phyloP scores from a whole-genome alignment of 2,113 vertebrate genomes.

The Petroica traversi region DNA sequence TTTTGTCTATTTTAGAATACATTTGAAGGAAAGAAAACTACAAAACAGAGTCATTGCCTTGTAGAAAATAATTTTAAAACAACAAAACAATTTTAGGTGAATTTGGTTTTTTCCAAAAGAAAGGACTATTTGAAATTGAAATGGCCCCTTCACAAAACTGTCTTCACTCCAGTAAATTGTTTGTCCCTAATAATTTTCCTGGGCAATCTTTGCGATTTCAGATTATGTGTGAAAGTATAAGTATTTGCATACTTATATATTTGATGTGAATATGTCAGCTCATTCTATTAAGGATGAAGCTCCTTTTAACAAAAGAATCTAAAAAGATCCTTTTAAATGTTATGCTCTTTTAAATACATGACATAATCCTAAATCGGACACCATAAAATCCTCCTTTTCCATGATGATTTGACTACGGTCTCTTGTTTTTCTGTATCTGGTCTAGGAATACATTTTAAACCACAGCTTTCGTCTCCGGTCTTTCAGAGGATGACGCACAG shows the following conservation, averaged over 20 bases:
- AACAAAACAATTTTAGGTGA: background rate
- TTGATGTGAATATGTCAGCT: background rate
- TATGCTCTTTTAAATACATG: background rate
- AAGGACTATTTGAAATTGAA: background rate
- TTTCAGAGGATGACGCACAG: background rate
- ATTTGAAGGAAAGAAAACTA: background rate
- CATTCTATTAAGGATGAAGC: background rate
- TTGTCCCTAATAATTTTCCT: background rate
- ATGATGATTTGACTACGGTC: background rate
- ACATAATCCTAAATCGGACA: background rate
- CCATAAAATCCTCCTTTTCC: background rate
- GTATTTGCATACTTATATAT: fast-evolving
- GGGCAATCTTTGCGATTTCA: background rate
- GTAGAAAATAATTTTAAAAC: background rate
- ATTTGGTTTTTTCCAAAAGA: background rate
- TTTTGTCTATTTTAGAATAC: background rate
- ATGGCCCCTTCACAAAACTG: background rate
- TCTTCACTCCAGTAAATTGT: background rate
- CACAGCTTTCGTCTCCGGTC: fast-evolving
- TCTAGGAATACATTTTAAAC: background rate
- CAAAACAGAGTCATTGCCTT: background rate
- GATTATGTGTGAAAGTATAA: background rate
- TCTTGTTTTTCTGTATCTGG: background rate
- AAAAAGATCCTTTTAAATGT: background rate
- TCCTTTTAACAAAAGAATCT: background rate